Evolutionary conservation across 2,888 invertebrate genomes (phyloP), one percentile per base, ranked within the genome.

Genomic region (Halictus ligatus): DNA sequence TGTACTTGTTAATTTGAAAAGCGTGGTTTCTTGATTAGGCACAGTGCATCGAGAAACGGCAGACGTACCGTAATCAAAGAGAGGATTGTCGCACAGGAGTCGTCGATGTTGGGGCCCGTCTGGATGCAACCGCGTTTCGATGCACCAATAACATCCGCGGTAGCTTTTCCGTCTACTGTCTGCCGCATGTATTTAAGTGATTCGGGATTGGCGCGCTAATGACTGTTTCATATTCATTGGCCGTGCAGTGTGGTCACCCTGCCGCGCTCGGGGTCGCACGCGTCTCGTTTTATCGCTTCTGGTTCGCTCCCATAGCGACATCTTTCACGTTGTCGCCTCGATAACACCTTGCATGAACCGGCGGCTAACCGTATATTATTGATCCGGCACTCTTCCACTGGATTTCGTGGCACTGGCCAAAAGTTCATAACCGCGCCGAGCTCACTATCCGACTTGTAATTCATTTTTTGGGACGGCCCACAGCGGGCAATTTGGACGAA

Each of bases 161-260:
- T 71, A n/a, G 58, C 64, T 71, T 80, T 54, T 75, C 77, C 75
- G 81, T 67, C 81, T 81, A 78, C 72, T 73, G 50, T 81, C 74
- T 80, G 80, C 71, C 69, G 79, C 80, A 84, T 80, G 77, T 78
- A 83, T 84, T 86, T 89, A 92, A 92, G 91, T 93, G 90, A 92
- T 91, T 92, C 90, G 86, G 85, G 88, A 92, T 92, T 91, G 92
- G 86, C 85, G 88, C 88, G 82, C 89, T 92, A 91, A 92, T 91
- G 91, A 92, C 92, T 92, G 92, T 92, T 92, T 92, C 92, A 91
- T 92, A 92, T 92, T 92, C 92, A 92, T 92, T 91, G 90, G 86
- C 64, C 78, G 85, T 82, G 84, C 85, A 54, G 76, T 73, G 86
- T 69, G 83, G 79, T 85, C 85, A 77, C 75, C 85, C 83, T 35